Evolutionary conservation across 1,140 invertebrate genomes (phyloP).

Genomic region (Zaprionus kolodkinae): DNA sequence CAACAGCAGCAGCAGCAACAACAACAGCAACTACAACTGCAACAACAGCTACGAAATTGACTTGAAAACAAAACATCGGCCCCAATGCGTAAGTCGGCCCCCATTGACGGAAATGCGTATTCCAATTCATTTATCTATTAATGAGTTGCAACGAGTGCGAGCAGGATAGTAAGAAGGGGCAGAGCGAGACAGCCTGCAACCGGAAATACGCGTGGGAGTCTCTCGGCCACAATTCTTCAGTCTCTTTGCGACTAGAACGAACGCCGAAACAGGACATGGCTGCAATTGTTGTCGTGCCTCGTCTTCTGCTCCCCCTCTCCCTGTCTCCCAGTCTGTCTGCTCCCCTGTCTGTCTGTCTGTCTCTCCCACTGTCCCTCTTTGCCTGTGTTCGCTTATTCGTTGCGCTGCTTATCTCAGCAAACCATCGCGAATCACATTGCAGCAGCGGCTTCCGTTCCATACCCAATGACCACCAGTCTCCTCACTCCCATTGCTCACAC

Average conservation of each 20-base stretch:
- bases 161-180: not conserved
- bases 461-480: not conserved
- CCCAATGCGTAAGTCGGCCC: conserved; percentile 19
- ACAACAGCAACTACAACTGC: conserved; percentile 5
- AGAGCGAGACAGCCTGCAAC: conserved; percentile 5
- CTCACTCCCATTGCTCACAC: not conserved
- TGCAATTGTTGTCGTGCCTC: conserved; percentile 27
- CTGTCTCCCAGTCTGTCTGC: not conserved
- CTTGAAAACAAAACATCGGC: conserved; percentile 37
- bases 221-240: conserved; percentile 1
- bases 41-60: conserved; percentile 22
- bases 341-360: not conserved
- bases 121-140: conserved; percentile 70
- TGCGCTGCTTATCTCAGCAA: conserved; percentile 47
- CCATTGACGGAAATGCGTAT: conserved; percentile 68
- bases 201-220: conserved; percentile 74
- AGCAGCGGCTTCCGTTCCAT: conserved; percentile 65
- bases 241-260: conserved; percentile 1
- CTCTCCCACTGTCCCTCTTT: not conserved
- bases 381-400: conserved; percentile 10
- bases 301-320: not conserved
- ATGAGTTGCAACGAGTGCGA: conserved; percentile 29
- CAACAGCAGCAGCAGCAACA: not conserved
- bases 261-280: conserved; percentile 27
- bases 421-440: conserved; percentile 51